Conservation (phyloP, 2,888 invertebrate species). For the Limnephilus lunatus region DNA sequence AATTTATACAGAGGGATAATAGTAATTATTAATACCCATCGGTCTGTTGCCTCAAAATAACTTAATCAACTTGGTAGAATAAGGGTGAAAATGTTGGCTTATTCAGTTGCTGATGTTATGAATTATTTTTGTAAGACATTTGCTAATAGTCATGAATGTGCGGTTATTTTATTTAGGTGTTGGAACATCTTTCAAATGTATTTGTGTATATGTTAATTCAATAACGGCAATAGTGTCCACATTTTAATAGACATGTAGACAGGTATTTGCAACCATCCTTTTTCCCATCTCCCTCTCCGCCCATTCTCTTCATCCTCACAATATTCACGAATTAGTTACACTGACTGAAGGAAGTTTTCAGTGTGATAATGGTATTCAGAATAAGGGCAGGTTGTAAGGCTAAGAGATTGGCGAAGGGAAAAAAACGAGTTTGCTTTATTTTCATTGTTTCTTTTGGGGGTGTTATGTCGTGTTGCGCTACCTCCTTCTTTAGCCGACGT, state of each 20-base stretch:
- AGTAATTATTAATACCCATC: constrained; percentile 1
- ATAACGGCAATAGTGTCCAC: neutral
- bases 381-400: no score
- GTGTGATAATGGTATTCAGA: no score
- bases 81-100: neutral
- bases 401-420: no score
- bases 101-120: neutral
- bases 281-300: neutral
- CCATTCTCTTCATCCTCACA: neutral
- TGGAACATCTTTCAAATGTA: neutral
- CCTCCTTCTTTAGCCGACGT: no score
- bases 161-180: neutral
- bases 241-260: no score
- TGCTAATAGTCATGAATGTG: neutral
- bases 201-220: neutral
- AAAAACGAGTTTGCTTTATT: no score
- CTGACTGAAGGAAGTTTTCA: no score
- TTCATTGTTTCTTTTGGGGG: no score
- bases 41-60: neutral
- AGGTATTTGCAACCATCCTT: neutral
- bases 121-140: neutral
- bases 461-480: no score
- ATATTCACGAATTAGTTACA: no score
- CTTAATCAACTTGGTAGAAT: constrained; percentile 7
- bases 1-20: constrained; percentile 54